Evolutionary conservation across 2,113 vertebrate genomes (phyloP), one percentile per base, ranked within the genome.

Genomic region (Eolophus roseicapilla): DNA sequence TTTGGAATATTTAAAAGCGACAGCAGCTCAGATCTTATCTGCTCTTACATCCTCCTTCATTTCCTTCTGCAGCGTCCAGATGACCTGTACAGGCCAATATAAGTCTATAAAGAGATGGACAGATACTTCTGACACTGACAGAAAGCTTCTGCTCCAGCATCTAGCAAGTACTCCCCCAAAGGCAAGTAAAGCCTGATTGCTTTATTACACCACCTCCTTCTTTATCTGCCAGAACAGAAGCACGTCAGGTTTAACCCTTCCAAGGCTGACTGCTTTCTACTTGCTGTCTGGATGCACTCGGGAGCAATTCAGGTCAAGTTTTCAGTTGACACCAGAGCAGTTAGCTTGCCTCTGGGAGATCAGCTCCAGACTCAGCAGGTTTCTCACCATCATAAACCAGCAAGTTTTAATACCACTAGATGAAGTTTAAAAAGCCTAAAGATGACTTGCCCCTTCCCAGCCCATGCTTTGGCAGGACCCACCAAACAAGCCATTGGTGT

Each of bases 21-120:
- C 84, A 44, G 83, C 85, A 9, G 86, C 82, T 69, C 92, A 64
- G 88, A 84, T 89, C 25, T 46, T 94, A 96, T 95, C 96, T 88
- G 87, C 33, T 5, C 2, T 95, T 43, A 96, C 94, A 95, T 97
- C 96, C 65, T 86, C 92, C 94, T 96, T 95, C 94, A 98, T 98
- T 97, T 98, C 97, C 95, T 95, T 37, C 27, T 53, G 35, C 91
- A 88, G 94, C 9, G 2, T 44, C 47, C 55, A 28, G 82, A 37
- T 57, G 93, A 94, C 86, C 91, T 59, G 6, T 4, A 2, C 0
- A 4, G 81, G 37, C 92, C 82, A 20, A 28, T 5, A 2, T 3
- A 20, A 27, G 57, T 3, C 94, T 74, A 23, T 11, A 13, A 28
- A 52, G 6, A 90, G 95, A 95, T 70, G 86, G 71, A 23, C 86